These are phyloP conservation scores for Brachionichthys hirsutus DNA, from an alignment of 2,113 vertebrate genomes.

Conservation along the genomic window DNA sequence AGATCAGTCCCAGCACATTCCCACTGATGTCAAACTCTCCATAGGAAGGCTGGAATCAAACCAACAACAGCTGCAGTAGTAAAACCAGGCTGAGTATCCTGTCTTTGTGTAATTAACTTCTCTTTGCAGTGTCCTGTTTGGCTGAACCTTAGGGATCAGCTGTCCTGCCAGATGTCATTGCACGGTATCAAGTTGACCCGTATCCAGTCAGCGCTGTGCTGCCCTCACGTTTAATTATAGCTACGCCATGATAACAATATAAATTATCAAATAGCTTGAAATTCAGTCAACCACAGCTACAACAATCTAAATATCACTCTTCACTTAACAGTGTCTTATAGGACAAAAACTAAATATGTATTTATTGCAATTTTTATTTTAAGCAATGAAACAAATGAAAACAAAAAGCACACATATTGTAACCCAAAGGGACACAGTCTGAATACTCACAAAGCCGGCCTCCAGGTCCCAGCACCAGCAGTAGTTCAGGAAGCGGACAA, in stretches of 20 bases:
- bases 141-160: conserved; percentile 55
- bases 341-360: too few relatives aligned
- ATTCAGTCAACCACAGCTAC: too few relatives aligned
- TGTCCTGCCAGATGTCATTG: too few relatives aligned
- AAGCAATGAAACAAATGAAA: background rate
- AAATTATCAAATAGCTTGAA: too few relatives aligned
- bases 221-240: conserved; percentile 24
- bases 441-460: conserved; percentile 91
- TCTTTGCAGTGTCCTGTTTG: conserved; percentile 57
- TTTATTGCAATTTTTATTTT: too few relatives aligned
- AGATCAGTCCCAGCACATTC: conserved; percentile 93
- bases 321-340: too few relatives aligned
- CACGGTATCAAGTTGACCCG: conserved; percentile 60
- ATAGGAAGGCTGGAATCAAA: conserved; percentile 87
- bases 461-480: conserved; percentile 99
- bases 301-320: too few relatives aligned
- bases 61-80: conserved; percentile 29
- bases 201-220: conserved; percentile 26
- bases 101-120: conserved; percentile 74
- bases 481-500: conserved; percentile 95
- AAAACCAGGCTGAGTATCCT: background rate
- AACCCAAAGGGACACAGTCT: background rate
- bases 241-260: too few relatives aligned
- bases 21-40: conserved; percentile 97
- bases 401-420: background rate